Base-by-base conservation (phyloP, 2,113 vertebrate genomes). In the Trichomycterus rosablanca region DNA sequence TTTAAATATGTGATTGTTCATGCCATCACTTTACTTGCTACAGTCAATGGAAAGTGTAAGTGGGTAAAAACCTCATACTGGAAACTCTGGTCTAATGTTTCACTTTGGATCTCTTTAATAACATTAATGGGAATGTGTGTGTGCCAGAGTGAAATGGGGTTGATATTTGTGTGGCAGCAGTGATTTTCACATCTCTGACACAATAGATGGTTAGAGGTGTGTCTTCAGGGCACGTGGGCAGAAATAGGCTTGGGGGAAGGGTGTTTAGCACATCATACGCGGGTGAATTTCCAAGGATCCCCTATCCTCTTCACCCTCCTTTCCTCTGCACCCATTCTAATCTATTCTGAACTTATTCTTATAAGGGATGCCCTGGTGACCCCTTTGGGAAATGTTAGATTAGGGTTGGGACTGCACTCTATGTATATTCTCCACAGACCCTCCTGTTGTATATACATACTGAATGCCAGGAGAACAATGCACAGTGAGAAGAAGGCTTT, bases 351-450 rank as follows among this genome's bases (percentile, higher is more conserved):
- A 35, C 34, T 35, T 35, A 58, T 54, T 30, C 20, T 26, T 62
- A 51, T 42, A 54, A 51, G 54, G 61, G 54, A n/a, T 2, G 37
- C 32, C 32, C 3, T 40, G 34, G 62, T 57, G 43, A 26, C 19
- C 66, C 67, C 67, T 50, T 44, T 57, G 67, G 67, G 49, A 62
- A 24, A 53, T 57, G 46, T 62, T 48, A 66, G 62, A 43, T 55
- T 68, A 48, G 40, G 23, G 24, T 39, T 60, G 57, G 66, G 66
- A 66, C 62, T 55, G 28, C 64, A 45, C 48, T 72, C 45, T 39
- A 45, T 40, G 26, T 43, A 35, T 45, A 50, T 20, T 28, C 39
- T 51, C 23, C 28, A 63, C 63, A 58, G 65, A 2, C 45, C 35
- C 45, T 24, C 43, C 20, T 5, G 43, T 44, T 44, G 40, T 49